A percentile compares a stretch with the other conserved stretches of the same genome.
Evolutionary conservation across 2,113 vertebrate species (phyloP).

Genomic region (Seriola quinqueradiata): DNA sequence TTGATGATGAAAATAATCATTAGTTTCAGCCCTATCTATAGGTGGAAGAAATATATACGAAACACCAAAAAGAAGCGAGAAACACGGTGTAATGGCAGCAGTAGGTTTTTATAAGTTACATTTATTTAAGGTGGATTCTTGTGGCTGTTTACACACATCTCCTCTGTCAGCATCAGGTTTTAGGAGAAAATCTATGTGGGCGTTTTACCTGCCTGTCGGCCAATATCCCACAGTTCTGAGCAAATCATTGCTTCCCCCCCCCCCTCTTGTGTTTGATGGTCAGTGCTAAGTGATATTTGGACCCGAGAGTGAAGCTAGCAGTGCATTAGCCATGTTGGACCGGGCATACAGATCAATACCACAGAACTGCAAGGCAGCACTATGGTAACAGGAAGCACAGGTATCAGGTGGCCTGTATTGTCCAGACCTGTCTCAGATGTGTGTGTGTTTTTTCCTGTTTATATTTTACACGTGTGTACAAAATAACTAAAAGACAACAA

Average conservation of each 20-base stretch:
- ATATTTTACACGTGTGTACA: not conserved
- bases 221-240: not conserved
- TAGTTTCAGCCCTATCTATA: not conserved
- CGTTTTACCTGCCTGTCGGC: not conserved
- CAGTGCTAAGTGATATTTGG: slow-evolving; percentile 59
- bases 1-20: not conserved
- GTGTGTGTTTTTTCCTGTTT: not conserved
- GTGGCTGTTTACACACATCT: not conserved
- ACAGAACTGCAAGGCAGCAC: slow-evolving; percentile 54
- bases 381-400: slow-evolving; percentile 43
- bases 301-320: slow-evolving; percentile 30
- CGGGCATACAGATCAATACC: slow-evolving; percentile 53
- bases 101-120: not conserved
- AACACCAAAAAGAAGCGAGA: not conserved
- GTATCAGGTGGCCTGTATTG: slow-evolving; percentile 40
- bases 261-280: slow-evolving; percentile 5
- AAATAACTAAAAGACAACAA: not conserved
- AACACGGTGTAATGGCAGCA: not conserved
- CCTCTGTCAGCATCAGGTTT: slow-evolving; percentile 26
- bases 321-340: slow-evolving; percentile 56
- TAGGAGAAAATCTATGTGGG: slow-evolving; percentile 13
- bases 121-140: not conserved
- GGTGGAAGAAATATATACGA: too few species aligned
- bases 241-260: not conserved
- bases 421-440: not conserved